Base-by-base conservation (phyloP, 2,888 invertebrate genomes). In the Elysia crispata region DNA sequence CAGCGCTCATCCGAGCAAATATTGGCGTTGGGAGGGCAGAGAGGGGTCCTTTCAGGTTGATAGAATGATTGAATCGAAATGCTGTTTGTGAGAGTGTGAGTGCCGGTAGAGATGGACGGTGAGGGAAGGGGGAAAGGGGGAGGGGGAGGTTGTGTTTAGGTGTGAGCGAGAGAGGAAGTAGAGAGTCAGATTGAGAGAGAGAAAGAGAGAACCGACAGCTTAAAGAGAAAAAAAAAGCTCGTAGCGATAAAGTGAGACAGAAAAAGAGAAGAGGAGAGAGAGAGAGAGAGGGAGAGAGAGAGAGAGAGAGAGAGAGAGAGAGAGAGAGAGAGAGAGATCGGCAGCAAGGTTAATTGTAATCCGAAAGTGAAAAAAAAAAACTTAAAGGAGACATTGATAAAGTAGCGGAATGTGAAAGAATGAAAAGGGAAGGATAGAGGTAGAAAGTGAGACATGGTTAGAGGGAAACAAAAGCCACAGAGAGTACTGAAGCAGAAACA, bases 301-400 rank as follows among this genome's bases (percentile, higher is more conserved):
- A 31, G 30, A 75, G 33, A 57, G 6, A 28, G 75, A 75, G n/a
- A 57, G 33, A 31, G 75, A 75, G 20, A 30, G 33, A 60, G 62
- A 60, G 0, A 57, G 20, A 33, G n/a, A 23, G 74, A 57, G 28
- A 31, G 30, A 18, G 75, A 60, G 50, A 30, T n/a, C n/a, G n/a
- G n/a, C n/a, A n/a, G n/a, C n/a, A n/a, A n/a, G n/a, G n/a, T n/a
- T n/a, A n/a, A n/a, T n/a, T n/a, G n/a, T n/a, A n/a, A n/a, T n/a
- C n/a, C n/a, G n/a, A n/a, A n/a, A n/a, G n/a, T n/a, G n/a, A n/a
- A n/a, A n/a, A n/a, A n/a, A n/a, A n/a, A n/a, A n/a, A n/a, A n/a
- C n/a, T n/a, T n/a, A n/a, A n/a, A n/a, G n/a, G n/a, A n/a, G n/a
- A n/a, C n/a, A n/a, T n/a, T n/a, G n/a, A n/a, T n/a, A n/a, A n/a